Evolutionary conservation across 2,888 invertebrate species (phyloP), one percentile per base, ranked within the genome.

Genomic region (Punctoribates punctum): DNA sequence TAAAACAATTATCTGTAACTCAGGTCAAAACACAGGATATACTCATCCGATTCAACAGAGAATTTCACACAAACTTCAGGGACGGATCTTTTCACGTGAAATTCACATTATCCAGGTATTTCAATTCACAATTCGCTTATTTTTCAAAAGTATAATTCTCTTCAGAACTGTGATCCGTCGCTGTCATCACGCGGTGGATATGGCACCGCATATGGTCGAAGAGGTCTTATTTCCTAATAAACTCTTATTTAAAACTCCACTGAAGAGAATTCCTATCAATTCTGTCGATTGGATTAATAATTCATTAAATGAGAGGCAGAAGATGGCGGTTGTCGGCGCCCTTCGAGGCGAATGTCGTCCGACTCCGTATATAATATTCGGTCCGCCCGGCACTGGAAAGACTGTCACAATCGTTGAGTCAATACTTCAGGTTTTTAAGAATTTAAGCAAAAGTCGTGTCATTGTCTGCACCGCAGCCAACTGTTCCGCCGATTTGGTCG

Each of bases 391-490:
- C 2, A 60, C 60, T 27, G 60, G 60, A 60, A 60, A 60, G 27
- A 60, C 60, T 0, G 86, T 92, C 0, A 93, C 93, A 0, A 82
- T 93, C 1, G 91, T 96, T 46, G 97, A 97, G 85, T 88, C 90
- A 0, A 88, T 94, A 70, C 84, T 96, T 75, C 96, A 97, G 85
- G 87, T 95, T 80, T 78, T 77, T 74, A 78, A 80, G 1, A 78
- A 80, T 57, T 77, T 83, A 6, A 81, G 82, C 4, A 78, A 79
- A 65, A 83, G 84, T 78, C 80, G 84, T 80, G 86, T 96, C 77
- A 84, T 97, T 74, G 89, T 94, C 23, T 91, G 91, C 60, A 89
- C 95, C 0, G 96, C 96, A 0, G 95, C 96, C 0, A 97, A 97
- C 83, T 93, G 94, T 84, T 91, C 96, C 4, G 92, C 94, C 0